A percentile compares a stretch with the other conserved stretches of the same genome.
These are phyloP conservation scores for Gnathochromis pfefferi DNA, from an alignment of 2,113 vertebrate genomes.

Conservation along the genomic window DNA sequence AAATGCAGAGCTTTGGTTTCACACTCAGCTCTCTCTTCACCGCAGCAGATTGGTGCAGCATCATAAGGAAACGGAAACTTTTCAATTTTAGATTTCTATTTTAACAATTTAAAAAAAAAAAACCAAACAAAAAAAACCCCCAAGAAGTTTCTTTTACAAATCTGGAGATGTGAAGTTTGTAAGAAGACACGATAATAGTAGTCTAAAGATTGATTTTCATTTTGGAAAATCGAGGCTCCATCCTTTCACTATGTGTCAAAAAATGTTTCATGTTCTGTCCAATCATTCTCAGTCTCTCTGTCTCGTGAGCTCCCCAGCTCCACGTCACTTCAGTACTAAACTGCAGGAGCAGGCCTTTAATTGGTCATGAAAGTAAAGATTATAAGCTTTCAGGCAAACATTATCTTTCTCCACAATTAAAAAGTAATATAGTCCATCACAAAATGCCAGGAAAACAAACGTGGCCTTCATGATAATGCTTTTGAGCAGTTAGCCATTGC, in stretches of 20 bases:
- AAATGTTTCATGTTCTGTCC: not conserved
- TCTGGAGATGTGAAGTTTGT: not conserved
- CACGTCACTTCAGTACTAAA: not conserved
- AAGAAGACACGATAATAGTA: not conserved
- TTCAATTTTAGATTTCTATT: not conserved
- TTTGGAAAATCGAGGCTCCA: not conserved
- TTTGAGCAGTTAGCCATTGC: not conserved
- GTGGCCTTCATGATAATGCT: not conserved
- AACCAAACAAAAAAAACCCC: not conserved
- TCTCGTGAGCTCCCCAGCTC: not conserved
- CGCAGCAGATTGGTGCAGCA: not conserved
- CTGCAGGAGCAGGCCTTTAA: not conserved
- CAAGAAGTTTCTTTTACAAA: not conserved
- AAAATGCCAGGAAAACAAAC: not conserved
- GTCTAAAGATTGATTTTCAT: not conserved
- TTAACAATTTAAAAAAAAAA: not conserved
- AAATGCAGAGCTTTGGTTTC: not conserved
- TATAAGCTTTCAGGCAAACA: not conserved
- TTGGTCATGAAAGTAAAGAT: not conserved
- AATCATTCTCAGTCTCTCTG: not conserved
- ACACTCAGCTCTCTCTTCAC: not conserved
- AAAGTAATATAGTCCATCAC: not conserved
- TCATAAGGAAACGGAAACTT: not conserved
- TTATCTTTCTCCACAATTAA: not conserved
- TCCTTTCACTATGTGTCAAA: not conserved